phyloP scores from a whole-genome alignment of 2,888 invertebrate species.

The Papilio gigon region DNA sequence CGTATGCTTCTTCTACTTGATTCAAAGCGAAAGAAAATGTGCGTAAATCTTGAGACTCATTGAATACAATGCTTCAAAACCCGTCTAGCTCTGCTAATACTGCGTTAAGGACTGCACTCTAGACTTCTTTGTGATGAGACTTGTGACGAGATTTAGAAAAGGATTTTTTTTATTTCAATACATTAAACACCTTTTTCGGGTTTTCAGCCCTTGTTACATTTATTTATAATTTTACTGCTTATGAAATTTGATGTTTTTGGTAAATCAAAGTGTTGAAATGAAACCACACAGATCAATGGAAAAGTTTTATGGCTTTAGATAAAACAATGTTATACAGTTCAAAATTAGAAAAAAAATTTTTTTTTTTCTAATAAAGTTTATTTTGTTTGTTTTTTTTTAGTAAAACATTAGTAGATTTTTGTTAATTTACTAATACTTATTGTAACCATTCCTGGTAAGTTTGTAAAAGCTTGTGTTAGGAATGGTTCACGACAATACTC shows the following conservation, averaged over 20 bases:
- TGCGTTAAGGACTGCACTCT: slow-evolving; percentile 16
- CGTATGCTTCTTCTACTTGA: slow-evolving; percentile 8
- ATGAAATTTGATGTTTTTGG: slow-evolving; percentile 2
- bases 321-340: no score
- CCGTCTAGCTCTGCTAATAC: slow-evolving; percentile 5
- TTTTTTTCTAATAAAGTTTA: no score
- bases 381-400: no score
- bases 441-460: no score
- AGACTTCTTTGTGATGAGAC: slow-evolving; percentile 1
- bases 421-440: no score
- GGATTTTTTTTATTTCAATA: not conserved
- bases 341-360: no score
- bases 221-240: not conserved
- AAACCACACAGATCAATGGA: no score
- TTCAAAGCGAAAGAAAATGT: slow-evolving; percentile 19
- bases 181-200: not conserved
- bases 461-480: no score
- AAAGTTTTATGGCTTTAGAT: no score
- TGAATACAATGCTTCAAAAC: slow-evolving; percentile 25
- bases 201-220: not conserved
- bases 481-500: no score
- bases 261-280: not conserved
- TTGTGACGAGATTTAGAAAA: not conserved
- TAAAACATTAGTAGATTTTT: no score
- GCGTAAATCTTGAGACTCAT: slow-evolving; percentile 19